Base-by-base conservation (phyloP, 1,140 invertebrate genomes). In the Palaemon carinicauda region DNA sequence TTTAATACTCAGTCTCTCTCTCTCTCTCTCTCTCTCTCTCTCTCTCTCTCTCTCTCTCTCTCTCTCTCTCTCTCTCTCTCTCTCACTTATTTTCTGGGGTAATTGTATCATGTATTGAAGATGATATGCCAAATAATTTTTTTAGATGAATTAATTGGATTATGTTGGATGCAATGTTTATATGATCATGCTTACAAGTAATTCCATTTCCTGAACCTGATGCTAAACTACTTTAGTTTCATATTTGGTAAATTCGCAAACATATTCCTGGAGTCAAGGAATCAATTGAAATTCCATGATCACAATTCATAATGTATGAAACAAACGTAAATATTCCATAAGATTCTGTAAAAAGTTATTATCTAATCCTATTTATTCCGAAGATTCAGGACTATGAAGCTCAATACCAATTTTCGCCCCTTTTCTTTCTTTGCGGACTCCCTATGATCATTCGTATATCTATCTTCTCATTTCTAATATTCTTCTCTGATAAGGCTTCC, bases 61-160 rank as follows among this genome's bases (percentile, higher is more conserved):
- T 80, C 27, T 80, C 78, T 80, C 78, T 80, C 78, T 80, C 78
- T 56, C 78, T 41, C 78, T 21, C 56, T 65, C 56, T 21, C 19
- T 21, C 17, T 65, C 12, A 24, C 19, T 14, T 12, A 21, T 27
- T 65, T 19, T 65, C 56, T 65, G 1, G n/a, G 33, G 3, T 3
- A 41, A 41, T 41, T 41, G 7, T 41, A 5, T 1, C 7, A 5
- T 41, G 41, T 9, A 41, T 41, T 41, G 41, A 9, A 12, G 7
- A 41, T 24, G 21, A 65, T n/a, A 19, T n/a, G 21, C 60, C 12
- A 9, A 65, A 21, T 24, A 15, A 65, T 27, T 24, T 60, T 14
- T 60, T 60, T 17, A 24, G 10, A 1, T 7, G 27, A 19, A 65
- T 65, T 27, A 65, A 41, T 41, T 41, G 41, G 7, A 12, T 5